phyloP scores from a whole-genome alignment of 1,140 invertebrate species.

The Trichomalopsis sarcophagae region DNA sequence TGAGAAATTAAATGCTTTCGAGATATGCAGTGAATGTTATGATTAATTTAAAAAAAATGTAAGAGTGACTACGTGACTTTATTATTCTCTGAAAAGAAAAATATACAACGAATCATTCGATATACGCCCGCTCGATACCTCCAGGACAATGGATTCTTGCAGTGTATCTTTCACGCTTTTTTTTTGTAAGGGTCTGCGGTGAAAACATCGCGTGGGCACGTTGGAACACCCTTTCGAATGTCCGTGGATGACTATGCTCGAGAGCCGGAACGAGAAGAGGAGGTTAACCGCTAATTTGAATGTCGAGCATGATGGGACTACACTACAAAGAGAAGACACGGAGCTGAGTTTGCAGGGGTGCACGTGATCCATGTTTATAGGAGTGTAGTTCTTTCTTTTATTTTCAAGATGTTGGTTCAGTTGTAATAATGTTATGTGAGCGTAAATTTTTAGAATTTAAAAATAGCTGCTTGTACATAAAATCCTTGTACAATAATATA shows the following conservation, averaged over 20 bases:
- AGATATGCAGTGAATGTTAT: too few relatives aligned
- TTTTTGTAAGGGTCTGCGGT: background rate
- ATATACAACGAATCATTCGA: background rate
- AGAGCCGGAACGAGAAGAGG: background rate
- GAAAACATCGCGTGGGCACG: background rate
- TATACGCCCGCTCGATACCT: background rate
- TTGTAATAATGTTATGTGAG: too few relatives aligned
- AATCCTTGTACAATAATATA: too few relatives aligned
- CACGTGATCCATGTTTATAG: too few relatives aligned
- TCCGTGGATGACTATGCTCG: background rate
- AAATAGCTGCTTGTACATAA: too few relatives aligned
- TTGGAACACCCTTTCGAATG: background rate
- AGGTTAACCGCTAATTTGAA: background rate
- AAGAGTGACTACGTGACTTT: too few relatives aligned
- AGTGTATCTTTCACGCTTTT: background rate
- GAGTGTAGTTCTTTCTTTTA: too few relatives aligned
- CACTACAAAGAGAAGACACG: background rate
- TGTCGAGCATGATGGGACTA: background rate
- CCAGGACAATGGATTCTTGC: background rate
- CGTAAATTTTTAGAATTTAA: too few relatives aligned
- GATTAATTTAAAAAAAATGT: too few relatives aligned
- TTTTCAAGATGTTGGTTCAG: too few relatives aligned
- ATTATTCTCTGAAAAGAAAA: too few relatives aligned
- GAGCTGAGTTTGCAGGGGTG: background rate
- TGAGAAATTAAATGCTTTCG: too few relatives aligned